Conservation (phyloP, 2,888 invertebrate species). For the Lepetodrilus schrolli region DNA sequence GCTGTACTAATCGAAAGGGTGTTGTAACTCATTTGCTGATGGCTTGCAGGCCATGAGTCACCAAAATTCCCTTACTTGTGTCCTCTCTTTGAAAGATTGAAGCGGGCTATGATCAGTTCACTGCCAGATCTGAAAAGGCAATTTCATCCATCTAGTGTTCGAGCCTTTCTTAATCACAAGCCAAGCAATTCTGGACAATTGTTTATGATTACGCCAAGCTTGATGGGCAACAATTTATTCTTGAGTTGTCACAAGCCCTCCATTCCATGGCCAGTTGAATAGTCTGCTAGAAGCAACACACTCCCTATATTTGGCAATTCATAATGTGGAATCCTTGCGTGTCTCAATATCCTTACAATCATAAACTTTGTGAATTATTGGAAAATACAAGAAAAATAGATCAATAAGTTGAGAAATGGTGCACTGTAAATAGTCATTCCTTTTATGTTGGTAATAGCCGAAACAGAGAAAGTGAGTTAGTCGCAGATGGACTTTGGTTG, state of each 20-base stretch:
- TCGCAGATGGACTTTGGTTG: no score
- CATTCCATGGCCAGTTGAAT: slow-evolving; percentile 22
- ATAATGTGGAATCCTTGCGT: background rate
- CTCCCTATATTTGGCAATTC: slow-evolving; percentile 18
- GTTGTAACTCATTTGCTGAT: slow-evolving; percentile 18
- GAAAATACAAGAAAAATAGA: slow-evolving; percentile 31
- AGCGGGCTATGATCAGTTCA: slow-evolving; percentile 16
- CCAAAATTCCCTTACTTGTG: background rate
- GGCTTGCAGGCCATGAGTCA: slow-evolving; percentile 17
- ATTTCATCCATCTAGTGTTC: slow-evolving; percentile 28
- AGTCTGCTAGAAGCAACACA: slow-evolving; percentile 5
- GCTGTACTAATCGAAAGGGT: slow-evolving; percentile 1
- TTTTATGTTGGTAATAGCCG: slow-evolving; percentile 21
- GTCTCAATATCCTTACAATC: slow-evolving; percentile 26
- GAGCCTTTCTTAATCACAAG: slow-evolving; percentile 32
- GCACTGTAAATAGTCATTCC: slow-evolving; percentile 25
- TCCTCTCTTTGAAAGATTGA: slow-evolving; percentile 17
- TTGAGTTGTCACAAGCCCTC: slow-evolving; percentile 31
- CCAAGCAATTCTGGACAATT: slow-evolving; percentile 36
- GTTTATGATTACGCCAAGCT: slow-evolving; percentile 42
- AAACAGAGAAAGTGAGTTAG: slow-evolving; percentile 21
- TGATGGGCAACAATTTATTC: slow-evolving; percentile 41
- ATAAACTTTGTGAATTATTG: slow-evolving; percentile 34
- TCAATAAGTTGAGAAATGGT: slow-evolving; percentile 16
- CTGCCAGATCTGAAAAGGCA: slow-evolving; percentile 1